Percentiles rank a stretch among this genome's conserved stretches.
phyloP scores from a whole-genome alignment of 2,797 vertebrate genomes.

The Harpagifer antarcticus region DNA sequence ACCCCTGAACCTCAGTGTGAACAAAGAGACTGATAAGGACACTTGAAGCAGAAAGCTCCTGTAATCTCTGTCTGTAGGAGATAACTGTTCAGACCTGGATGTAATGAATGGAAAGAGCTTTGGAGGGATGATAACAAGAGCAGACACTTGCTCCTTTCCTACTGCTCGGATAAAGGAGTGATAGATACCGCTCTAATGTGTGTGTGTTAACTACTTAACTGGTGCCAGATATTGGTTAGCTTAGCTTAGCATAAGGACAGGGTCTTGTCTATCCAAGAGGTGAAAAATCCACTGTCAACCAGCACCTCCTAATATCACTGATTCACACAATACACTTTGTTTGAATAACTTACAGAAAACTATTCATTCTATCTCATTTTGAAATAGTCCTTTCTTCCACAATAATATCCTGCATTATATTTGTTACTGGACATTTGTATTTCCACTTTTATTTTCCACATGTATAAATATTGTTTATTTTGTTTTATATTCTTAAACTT shows the following conservation, averaged over 20 bases:
- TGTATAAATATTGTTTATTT: too few species aligned
- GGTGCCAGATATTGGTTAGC: background rate
- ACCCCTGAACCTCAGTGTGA: background rate
- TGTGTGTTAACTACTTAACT: background rate
- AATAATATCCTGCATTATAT: too few species aligned
- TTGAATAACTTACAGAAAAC: too few species aligned
- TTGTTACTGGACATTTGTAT: too few species aligned
- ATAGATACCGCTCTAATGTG: background rate
- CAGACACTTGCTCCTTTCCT: slow-evolving; percentile 29
- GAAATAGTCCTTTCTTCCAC: too few species aligned
- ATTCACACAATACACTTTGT: too few species aligned
- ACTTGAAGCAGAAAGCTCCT: slow-evolving; percentile 33
- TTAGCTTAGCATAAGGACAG: slow-evolving; percentile 3
- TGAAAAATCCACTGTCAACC: background rate
- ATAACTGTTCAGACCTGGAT: slow-evolving; percentile 53
- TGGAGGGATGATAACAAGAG: slow-evolving; percentile 43
- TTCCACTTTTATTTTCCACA: too few species aligned
- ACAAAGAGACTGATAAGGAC: slow-evolving; percentile 36
- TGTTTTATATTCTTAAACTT: too few species aligned
- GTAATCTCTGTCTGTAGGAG: slow-evolving; percentile 40
- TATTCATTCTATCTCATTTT: background rate
- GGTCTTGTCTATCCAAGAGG: background rate
- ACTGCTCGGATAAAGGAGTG: background rate
- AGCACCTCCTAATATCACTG: too few species aligned
- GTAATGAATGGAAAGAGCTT: slow-evolving; percentile 52